Percentiles rank a stretch among this genome's conserved stretches.
These are phyloP conservation scores for Lasioglossum malachurum DNA, from an alignment of 2,888 invertebrate genomes.

Conservation along the genomic window DNA sequence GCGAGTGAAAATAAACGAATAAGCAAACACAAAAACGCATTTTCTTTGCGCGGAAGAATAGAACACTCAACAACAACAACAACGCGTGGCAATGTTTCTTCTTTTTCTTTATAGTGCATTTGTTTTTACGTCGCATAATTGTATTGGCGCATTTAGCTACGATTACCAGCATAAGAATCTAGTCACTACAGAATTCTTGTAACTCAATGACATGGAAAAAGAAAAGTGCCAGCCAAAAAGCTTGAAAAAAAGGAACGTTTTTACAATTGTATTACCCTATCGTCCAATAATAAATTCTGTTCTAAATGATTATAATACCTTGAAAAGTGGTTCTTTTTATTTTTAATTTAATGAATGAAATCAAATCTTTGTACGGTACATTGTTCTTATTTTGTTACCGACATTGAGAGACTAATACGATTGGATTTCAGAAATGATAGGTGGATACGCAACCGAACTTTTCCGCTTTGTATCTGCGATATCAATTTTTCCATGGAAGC, in stretches of 20 bases:
- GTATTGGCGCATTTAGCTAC: conserved; percentile 40
- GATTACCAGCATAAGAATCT: conserved; percentile 75
- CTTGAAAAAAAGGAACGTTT: conserved; percentile 26
- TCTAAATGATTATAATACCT: conserved; percentile 8
- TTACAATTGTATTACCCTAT: conserved; percentile 34
- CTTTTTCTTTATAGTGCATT: conserved; percentile 20
- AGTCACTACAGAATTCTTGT: conserved; percentile 73
- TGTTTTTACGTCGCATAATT: conserved; percentile 19
- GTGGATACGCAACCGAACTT: conserved; percentile 22
- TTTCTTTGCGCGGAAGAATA: conserved; percentile 15
- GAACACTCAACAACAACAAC: background rate
- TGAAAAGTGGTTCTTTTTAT: background rate
- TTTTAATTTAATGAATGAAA: background rate
- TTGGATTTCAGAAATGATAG: conserved; percentile 33
- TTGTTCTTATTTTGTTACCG: conserved; percentile 6
- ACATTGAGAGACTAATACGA: background rate
- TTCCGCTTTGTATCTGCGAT: conserved; percentile 1
- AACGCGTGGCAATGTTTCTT: background rate
- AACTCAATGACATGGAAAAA: conserved; percentile 63
- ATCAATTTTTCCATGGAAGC: conserved; percentile 45
- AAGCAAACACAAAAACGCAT: conserved; percentile 15
- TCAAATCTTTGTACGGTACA: conserved; percentile 2
- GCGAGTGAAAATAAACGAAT: conserved; percentile 29
- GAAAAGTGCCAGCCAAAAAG: conserved; percentile 12
- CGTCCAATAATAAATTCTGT: conserved; percentile 15